Percentiles rank a stretch among this genome's conserved stretches.
phyloP scores from a whole-genome alignment of 37 sponge, comb jelly and placozoan species.

The Diacarnus erythraeanus region DNA sequence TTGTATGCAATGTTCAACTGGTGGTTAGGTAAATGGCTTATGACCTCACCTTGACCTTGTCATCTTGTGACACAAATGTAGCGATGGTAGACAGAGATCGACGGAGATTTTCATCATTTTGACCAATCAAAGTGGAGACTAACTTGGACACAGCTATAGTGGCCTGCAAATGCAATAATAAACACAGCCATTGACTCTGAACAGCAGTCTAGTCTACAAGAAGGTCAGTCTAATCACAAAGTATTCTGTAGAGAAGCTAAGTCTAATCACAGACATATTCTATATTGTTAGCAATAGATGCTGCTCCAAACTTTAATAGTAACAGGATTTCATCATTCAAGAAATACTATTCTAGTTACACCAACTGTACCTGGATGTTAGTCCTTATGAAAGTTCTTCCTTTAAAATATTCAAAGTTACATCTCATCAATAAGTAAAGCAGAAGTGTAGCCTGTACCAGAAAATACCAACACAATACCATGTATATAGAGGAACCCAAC shows the following conservation, averaged over 20 bases:
- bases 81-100: slow-evolving; percentile 60
- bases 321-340: no score
- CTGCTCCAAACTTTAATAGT: no score
- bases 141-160: slow-evolving; percentile 74
- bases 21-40: no score
- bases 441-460: slow-evolving; percentile 26
- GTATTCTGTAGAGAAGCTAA: no score
- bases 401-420: slow-evolving; percentile 72
- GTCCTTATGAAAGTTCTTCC: slow-evolving; percentile 62
- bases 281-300: no score
- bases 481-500: no score
- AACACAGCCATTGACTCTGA: neutral
- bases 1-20: no score
- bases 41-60: slow-evolving; percentile 6
- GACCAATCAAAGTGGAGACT: slow-evolving; percentile 53
- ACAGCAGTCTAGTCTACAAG: no score
- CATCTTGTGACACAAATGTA: slow-evolving; percentile 23
- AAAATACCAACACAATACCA: no score
- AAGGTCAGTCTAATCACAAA: no score
- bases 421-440: slow-evolving; percentile 77
- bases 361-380: slow-evolving; percentile 66
- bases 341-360: no score
- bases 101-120: slow-evolving; percentile 62
- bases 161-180: slow-evolving; percentile 26
- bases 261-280: no score